A percentile compares a stretch with the other conserved stretches of the same genome.
Evolutionary conservation across 1,140 invertebrate species (phyloP).

Genomic region (Anadara kagoshimensis): DNA sequence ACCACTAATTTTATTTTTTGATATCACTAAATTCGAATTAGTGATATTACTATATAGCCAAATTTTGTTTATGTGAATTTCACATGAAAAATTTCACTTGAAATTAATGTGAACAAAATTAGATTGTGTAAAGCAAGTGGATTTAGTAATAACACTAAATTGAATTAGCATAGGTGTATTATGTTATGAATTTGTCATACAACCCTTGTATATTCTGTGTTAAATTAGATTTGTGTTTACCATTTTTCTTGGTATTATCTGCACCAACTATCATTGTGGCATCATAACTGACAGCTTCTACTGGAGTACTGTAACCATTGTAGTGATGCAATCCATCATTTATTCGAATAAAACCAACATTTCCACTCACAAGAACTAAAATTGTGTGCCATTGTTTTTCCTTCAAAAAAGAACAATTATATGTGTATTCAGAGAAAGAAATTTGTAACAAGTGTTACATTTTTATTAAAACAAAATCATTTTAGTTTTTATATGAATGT

Average conservation of each 20-base stretch:
- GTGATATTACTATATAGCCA: too few species aligned
- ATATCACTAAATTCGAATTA: too few species aligned
- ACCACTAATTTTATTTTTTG: too few species aligned
- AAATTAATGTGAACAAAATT: too few species aligned
- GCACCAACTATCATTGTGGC: not conserved
- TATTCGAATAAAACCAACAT: not conserved
- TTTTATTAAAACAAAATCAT: not conserved
- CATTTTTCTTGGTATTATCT: not conserved
- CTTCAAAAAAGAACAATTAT: not conserved
- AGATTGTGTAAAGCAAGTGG: too few species aligned
- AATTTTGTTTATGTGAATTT: too few species aligned
- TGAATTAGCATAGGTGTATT: not conserved
- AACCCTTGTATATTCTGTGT: not conserved
- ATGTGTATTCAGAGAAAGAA: not conserved
- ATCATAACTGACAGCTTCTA: not conserved
- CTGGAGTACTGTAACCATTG: not conserved
- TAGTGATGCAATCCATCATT: too few species aligned
- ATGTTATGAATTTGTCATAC: not conserved
- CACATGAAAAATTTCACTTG: too few species aligned
- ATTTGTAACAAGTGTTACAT: not conserved
- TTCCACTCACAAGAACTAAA: not conserved
- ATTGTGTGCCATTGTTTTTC: conserved; percentile 4
- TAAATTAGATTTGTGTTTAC: not conserved
- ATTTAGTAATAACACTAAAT: too few species aligned
- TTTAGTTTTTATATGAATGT: not conserved